Evolutionary conservation across 2,888 invertebrate genomes (phyloP).

Genomic region (Cryptus viduatorius): DNA sequence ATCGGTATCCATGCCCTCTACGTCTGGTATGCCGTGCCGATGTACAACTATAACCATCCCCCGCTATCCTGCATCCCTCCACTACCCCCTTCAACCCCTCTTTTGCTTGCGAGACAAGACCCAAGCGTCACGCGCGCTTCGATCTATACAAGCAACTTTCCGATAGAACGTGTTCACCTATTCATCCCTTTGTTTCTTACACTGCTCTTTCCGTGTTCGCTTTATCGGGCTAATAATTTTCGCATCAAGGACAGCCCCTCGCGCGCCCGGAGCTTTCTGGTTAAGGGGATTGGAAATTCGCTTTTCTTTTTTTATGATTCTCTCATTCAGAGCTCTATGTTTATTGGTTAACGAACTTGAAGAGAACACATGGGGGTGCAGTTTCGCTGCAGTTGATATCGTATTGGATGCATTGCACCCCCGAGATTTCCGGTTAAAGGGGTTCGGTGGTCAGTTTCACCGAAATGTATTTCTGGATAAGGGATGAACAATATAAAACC

Average conservation of each 20-base stretch:
- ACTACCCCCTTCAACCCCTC: background rate
- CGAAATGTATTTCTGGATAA: no score
- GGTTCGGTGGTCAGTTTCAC: no score
- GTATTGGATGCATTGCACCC: no score
- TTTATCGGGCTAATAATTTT: background rate
- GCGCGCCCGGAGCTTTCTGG: no score
- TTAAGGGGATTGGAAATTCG: no score
- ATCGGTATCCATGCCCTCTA: constrained; percentile 69
- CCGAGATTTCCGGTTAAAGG: no score
- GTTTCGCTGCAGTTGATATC: no score
- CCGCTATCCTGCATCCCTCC: background rate
- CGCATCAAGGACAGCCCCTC: background rate
- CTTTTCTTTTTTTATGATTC: no score
- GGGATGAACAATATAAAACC: no score
- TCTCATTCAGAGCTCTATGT: no score
- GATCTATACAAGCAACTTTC: constrained; percentile 10
- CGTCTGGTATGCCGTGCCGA: constrained; percentile 7
- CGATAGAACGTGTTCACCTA: constrained; percentile 20
- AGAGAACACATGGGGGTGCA: no score
- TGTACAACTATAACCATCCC: background rate
- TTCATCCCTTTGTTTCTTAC: background rate
- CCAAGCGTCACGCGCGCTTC: constrained; percentile 27
- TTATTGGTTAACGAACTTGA: no score
- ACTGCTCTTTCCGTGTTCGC: background rate
- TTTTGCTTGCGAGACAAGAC: constrained; percentile 6